phyloP scores from a whole-genome alignment of 1,140 invertebrate genomes.

The Oryctes rhinoceros region DNA sequence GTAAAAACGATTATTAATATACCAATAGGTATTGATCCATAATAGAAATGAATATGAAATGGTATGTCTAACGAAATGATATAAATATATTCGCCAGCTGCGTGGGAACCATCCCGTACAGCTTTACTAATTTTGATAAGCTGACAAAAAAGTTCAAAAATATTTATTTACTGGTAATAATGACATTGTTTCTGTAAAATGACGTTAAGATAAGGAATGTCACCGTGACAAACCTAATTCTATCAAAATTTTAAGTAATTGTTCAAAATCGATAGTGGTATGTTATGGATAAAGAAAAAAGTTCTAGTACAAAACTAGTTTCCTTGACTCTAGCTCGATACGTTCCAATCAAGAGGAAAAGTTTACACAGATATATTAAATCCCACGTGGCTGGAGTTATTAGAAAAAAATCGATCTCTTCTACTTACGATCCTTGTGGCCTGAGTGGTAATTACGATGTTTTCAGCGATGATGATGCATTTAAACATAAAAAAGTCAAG shows the following conservation, averaged over 20 bases:
- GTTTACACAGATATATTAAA: not conserved
- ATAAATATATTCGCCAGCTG: too few species aligned
- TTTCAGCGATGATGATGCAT: constrained; percentile 8
- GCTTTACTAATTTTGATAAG: too few species aligned
- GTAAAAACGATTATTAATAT: too few species aligned
- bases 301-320: not conserved
- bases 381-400: not conserved
- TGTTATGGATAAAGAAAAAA: not conserved
- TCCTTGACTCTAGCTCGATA: not conserved
- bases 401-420: not conserved
- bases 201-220: too few species aligned
- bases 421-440: not conserved
- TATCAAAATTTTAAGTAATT: constrained; percentile 17
- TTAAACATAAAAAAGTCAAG: not conserved
- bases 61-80: too few species aligned
- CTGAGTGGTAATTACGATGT: constrained; percentile 11
- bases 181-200: too few species aligned
- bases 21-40: too few species aligned
- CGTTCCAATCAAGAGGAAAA: not conserved
- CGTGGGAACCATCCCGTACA: too few species aligned
- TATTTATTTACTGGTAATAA: too few species aligned
- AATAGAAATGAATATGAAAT: too few species aligned
- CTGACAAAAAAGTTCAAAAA: too few species aligned
- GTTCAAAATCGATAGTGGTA: not conserved
- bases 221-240: not conserved